Evolutionary conservation across 2,888 invertebrate species (phyloP).

Genomic region (Adela reaumurella): DNA sequence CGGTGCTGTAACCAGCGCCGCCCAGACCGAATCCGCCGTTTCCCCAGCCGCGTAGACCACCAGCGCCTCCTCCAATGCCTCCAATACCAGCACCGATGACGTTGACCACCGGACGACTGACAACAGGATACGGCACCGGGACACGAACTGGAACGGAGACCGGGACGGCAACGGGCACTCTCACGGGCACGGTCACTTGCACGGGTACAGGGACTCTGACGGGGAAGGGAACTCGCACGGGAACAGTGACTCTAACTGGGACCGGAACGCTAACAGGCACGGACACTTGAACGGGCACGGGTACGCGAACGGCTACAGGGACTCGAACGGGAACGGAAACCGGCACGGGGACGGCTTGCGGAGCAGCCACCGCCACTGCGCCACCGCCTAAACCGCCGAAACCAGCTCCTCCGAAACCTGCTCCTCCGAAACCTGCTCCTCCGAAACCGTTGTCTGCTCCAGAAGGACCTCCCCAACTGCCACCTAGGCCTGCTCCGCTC

Average conservation of each 20-base stretch:
- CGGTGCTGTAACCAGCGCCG: neutral
- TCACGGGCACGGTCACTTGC: neutral
- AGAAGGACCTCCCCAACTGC: constrained; percentile 12
- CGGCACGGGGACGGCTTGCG: neutral
- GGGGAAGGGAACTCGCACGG: neutral
- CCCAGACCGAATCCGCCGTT: neutral
- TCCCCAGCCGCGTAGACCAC: neutral
- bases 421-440: constrained; percentile 14
- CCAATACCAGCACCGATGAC: constrained; percentile 4
- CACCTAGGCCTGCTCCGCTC: constrained; percentile 16
- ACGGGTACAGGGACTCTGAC: neutral
- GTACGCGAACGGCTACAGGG: neutral
- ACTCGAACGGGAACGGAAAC: neutral
- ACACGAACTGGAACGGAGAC: neutral
- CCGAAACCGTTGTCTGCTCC: neutral
- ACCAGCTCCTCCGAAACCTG: constrained; percentile 5
- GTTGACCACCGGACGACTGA: no score
- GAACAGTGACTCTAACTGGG: neutral
- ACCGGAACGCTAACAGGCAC: neutral
- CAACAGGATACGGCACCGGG: no score
- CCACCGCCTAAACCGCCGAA: constrained; percentile 4
- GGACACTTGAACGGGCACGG: neutral
- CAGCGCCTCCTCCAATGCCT: neutral
- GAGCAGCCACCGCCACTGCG: no score
- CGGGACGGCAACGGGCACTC: neutral